phyloP scores from a whole-genome alignment of 2,113 vertebrate species.

The Cryptotis parvus region DNA sequence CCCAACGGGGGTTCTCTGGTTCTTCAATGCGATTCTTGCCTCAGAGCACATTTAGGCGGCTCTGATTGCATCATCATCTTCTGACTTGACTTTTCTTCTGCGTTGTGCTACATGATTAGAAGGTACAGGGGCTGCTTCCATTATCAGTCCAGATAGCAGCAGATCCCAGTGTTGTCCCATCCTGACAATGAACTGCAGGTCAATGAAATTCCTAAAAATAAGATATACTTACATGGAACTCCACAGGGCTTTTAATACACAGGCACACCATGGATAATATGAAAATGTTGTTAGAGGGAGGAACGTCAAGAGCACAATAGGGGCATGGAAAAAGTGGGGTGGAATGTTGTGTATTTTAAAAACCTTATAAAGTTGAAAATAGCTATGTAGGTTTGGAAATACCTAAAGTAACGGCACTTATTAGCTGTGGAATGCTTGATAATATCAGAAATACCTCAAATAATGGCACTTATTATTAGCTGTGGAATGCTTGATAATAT shows the following conservation, averaged over 20 bases:
- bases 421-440: conserved; percentile 22
- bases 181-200: background rate
- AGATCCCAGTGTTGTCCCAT: background rate
- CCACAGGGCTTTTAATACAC: background rate
- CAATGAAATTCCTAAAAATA: background rate
- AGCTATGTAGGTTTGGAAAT: background rate
- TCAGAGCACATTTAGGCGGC: background rate
- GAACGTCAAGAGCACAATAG: background rate
- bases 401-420: background rate
- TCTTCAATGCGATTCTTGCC: background rate
- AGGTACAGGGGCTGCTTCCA: background rate
- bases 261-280: background rate
- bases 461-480: background rate
- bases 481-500: conserved; percentile 31
- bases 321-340: background rate
- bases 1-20: no score
- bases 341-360: background rate
- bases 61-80: background rate
- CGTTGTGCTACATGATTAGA: background rate
- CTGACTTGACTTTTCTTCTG: background rate
- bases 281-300: background rate
- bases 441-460: conserved; percentile 1
- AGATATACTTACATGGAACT: no score
- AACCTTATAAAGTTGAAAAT: conserved; percentile 30
- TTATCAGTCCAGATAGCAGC: background rate